Conservation (phyloP, 2,113 vertebrate species). For the Phyllostomus discolor region DNA sequence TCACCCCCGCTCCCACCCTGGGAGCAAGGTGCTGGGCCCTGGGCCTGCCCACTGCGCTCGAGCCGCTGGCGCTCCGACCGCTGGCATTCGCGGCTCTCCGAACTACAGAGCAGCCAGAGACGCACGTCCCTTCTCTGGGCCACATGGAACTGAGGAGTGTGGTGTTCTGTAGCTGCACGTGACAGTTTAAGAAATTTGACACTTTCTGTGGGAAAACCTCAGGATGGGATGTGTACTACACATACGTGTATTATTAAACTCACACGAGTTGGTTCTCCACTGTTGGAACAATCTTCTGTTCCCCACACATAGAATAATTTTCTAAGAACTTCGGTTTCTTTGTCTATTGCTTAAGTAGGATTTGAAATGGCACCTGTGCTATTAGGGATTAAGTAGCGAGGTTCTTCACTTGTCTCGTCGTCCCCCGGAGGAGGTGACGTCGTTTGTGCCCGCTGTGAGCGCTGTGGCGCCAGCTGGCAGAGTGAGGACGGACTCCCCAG, state of each 20-base stretch:
- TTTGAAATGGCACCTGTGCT: background rate
- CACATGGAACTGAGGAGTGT: background rate
- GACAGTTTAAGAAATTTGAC: background rate
- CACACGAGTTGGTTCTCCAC: background rate
- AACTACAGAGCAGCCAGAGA: background rate
- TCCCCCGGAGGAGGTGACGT: background rate
- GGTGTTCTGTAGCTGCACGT: background rate
- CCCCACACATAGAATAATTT: background rate
- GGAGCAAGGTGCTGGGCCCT: background rate
- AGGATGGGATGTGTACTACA: background rate
- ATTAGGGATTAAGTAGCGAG: background rate
- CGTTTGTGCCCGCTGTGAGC: background rate
- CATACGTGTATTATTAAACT: background rate
- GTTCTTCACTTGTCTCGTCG: background rate
- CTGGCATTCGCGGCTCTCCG: background rate
- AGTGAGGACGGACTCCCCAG: background rate
- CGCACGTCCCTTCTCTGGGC: background rate
- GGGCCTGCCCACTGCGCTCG: background rate
- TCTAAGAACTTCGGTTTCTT: slow-evolving; percentile 7
- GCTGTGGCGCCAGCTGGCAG: background rate
- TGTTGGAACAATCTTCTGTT: background rate
- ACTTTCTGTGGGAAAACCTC: background rate
- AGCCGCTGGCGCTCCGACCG: background rate
- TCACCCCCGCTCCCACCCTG: background rate
- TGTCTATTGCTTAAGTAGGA: background rate